Conservation (phyloP, 2,888 invertebrate species). For the Hymenopus coronatus region DNA sequence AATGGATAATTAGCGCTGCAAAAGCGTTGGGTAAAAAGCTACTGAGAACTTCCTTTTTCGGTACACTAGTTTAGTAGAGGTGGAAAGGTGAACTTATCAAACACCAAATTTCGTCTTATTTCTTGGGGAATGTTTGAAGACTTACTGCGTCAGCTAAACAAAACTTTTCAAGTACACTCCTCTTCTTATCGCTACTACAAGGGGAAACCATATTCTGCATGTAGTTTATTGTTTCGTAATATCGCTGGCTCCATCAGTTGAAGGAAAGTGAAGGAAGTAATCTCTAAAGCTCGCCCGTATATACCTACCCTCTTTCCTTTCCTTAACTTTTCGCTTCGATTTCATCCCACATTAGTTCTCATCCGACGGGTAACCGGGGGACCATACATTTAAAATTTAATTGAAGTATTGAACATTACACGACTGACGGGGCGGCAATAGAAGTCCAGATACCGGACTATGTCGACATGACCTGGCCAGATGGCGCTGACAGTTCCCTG, state of each 20-base stretch:
- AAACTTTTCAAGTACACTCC: background rate
- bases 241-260: background rate
- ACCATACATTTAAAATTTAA: constrained; percentile 9
- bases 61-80: background rate
- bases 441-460: background rate
- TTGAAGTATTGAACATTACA: constrained; percentile 17
- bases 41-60: no score
- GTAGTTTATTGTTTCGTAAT: background rate
- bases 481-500: constrained; percentile 1
- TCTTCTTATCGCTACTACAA: background rate
- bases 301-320: background rate
- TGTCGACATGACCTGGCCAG: background rate
- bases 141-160: background rate
- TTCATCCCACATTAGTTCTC: background rate
- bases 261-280: constrained; percentile 3
- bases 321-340: background rate
- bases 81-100: background rate
- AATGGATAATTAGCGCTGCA: no score
- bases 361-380: constrained; percentile 1
- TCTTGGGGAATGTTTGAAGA: background rate
- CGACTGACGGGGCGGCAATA: constrained; percentile 18
- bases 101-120: background rate
- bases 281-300: background rate
- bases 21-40: no score
- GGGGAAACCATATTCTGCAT: background rate